Percentiles rank a stretch among this genome's conserved stretches.
Evolutionary conservation across 2,888 invertebrate species (phyloP).

Genomic region (Tetragonula carbonaria): DNA sequence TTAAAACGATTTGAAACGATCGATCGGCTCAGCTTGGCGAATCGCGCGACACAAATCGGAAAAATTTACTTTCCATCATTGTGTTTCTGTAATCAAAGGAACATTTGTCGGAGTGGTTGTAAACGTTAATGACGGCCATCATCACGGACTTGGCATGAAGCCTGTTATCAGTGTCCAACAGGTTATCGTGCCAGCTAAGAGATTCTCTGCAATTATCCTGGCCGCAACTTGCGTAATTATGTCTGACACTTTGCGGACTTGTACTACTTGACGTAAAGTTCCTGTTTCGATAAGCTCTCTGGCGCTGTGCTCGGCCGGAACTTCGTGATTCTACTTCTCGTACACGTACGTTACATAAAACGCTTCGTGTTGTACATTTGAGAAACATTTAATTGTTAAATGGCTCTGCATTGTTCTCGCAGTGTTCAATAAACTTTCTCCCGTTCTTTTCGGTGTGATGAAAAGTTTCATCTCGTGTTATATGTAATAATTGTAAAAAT

Average conservation of each 20-base stretch:
- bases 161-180: constrained; percentile 61
- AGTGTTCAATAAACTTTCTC: background rate
- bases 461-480: background rate
- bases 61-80: too few relatives aligned
- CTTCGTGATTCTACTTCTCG: constrained; percentile 1
- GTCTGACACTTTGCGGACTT: constrained; percentile 58
- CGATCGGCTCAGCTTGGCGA: too few relatives aligned
- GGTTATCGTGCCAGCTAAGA: constrained; percentile 59
- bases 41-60: too few relatives aligned
- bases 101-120: constrained; percentile 9
- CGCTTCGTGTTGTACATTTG: background rate
- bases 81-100: background rate
- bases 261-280: constrained; percentile 55
- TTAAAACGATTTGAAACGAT: too few relatives aligned
- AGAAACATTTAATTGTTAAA: background rate
- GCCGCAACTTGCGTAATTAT: constrained; percentile 58
- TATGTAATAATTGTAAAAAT: too few relatives aligned
- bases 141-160: constrained; percentile 33
- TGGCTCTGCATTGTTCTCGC: background rate
- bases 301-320: background rate
- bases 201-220: constrained; percentile 60
- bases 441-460: background rate
- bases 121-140: constrained; percentile 26
- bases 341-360: background rate
- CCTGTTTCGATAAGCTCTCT: constrained; percentile 8